phyloP scores from a whole-genome alignment of 2,797 vertebrate species.

The Etheostoma nigrum region DNA sequence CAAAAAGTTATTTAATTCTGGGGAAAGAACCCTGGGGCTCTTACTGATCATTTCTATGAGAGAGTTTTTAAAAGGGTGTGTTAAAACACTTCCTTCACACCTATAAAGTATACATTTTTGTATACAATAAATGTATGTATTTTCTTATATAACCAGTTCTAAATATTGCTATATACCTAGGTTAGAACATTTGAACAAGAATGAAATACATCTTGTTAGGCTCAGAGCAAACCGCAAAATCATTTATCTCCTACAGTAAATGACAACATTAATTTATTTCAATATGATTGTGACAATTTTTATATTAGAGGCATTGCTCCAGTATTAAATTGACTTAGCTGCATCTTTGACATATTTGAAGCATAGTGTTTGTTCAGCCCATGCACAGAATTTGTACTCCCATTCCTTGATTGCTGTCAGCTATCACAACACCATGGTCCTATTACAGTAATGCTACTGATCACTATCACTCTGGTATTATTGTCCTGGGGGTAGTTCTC shows the following conservation, averaged over 20 bases:
- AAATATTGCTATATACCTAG: constrained; percentile 1
- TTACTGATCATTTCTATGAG: not conserved
- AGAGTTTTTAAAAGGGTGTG: not conserved
- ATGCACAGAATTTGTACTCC: not conserved
- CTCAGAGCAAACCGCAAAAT: not conserved
- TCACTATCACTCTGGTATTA: not conserved
- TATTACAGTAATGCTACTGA: too few species aligned
- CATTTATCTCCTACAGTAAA: not conserved
- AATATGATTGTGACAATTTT: not conserved
- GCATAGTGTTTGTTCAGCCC: not conserved
- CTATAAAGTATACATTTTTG: too few species aligned
- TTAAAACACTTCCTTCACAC: not conserved
- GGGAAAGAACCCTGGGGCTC: not conserved
- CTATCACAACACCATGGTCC: not conserved
- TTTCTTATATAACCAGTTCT: not conserved
- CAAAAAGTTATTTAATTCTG: not conserved
- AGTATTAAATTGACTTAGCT: not conserved
- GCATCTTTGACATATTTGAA: not conserved
- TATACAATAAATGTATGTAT: not conserved
- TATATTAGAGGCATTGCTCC: not conserved
- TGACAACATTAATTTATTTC: not conserved
- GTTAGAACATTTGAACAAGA: constrained; percentile 16
- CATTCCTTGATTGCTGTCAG: not conserved
- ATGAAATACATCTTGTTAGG: constrained; percentile 3
- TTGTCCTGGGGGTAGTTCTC: not conserved